Evolutionary conservation across 2,888 invertebrate species (phyloP).

Genomic region (Idaea biselata): DNA sequence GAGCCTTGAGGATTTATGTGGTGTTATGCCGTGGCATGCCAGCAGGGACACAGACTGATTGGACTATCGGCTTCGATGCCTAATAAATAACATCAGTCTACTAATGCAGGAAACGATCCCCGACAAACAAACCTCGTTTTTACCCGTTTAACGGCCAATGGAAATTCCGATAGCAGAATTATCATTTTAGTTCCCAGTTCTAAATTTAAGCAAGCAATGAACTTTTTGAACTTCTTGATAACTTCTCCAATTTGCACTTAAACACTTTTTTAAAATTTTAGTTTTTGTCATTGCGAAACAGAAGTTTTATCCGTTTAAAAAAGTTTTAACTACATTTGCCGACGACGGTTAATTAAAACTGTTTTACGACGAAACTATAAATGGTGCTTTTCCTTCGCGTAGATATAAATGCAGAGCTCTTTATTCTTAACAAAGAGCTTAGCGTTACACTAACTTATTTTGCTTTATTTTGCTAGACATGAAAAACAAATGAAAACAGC

Average conservation of each 20-base stretch:
- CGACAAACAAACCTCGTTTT: conserved; percentile 41
- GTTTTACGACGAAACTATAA: conserved; percentile 28
- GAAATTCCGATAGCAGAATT: background rate
- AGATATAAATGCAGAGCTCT: conserved; percentile 18
- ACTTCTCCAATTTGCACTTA: conserved; percentile 4
- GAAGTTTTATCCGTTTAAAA: conserved; percentile 50
- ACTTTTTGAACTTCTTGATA: conserved; percentile 9
- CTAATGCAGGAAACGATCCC: conserved; percentile 29
- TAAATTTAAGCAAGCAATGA: background rate
- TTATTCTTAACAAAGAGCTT: conserved; percentile 23
- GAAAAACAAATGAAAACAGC: conserved; percentile 24
- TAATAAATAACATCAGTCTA: conserved; percentile 65
- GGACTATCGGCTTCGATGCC: conserved; percentile 59
- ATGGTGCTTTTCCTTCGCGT: conserved; percentile 17
- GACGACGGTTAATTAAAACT: conserved; percentile 45
- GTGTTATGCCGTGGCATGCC: conserved; percentile 36
- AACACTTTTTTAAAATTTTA: conserved; percentile 56
- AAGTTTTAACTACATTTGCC: conserved; percentile 43
- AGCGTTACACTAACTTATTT: conserved; percentile 25
- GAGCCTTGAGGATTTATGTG: conserved; percentile 54
- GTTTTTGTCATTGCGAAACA: conserved; percentile 57
- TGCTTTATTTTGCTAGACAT: conserved; percentile 24
- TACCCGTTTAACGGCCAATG: conserved; percentile 1
- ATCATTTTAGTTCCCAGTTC: background rate
- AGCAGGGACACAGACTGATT: conserved; percentile 55